Percentiles rank a stretch among this genome's conserved stretches.
Evolutionary conservation across 1,140 invertebrate genomes (phyloP).

Genomic region (Heliconius himera): DNA sequence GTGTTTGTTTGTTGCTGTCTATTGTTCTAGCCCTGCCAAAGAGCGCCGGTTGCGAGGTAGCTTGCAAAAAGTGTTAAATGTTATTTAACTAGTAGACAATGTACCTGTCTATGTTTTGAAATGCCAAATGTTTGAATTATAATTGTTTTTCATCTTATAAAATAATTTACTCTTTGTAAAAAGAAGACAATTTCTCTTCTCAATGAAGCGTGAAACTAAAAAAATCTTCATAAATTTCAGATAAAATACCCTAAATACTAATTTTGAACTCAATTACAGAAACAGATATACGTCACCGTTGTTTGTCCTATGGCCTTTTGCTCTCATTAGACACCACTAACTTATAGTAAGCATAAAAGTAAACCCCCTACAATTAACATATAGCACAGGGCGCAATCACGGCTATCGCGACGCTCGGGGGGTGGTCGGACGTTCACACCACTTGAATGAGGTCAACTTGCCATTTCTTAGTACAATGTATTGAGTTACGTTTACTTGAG

Average conservation of each 20-base stretch:
- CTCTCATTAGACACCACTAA: neutral
- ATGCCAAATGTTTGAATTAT: neutral
- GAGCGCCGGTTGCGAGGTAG: neutral
- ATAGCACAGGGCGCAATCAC: constrained; percentile 18
- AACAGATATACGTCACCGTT: too few species aligned
- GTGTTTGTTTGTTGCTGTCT: constrained; percentile 8
- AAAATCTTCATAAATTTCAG: too few species aligned
- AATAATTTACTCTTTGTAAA: too few species aligned
- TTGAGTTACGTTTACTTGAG: constrained; percentile 23
- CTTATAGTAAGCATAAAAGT: neutral
- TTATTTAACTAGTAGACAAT: constrained; percentile 8
- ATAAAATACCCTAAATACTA: too few species aligned
- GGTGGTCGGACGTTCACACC: constrained; percentile 37
- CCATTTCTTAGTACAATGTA: constrained; percentile 17
- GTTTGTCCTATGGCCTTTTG: neutral
- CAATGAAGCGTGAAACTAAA: too few species aligned
- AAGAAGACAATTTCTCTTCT: too few species aligned
- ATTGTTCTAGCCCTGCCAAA: constrained; percentile 22
- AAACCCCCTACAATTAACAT: neutral
- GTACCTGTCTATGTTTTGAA: neutral
- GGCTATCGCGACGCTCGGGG: constrained; percentile 4
- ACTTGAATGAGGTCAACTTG: constrained; percentile 33
- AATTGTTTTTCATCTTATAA: too few species aligned
- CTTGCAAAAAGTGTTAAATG: neutral
- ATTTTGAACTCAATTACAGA: too few species aligned